Conservation (phyloP, 2,113 vertebrate genomes). For the zebrafish (Danio rerio) region GRCz12tu NC_133182.1:57364001-57364500, state of each 20-base stretch:
- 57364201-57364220: conserved; percentile 34
- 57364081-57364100: conserved; percentile 35
- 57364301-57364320: conserved; percentile 37
- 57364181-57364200: neutral
- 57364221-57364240: conserved; percentile 7
- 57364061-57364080: conserved; percentile 51
- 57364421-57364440: conserved; percentile 8
- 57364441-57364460: neutral
- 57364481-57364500: neutral
- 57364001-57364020: neutral
- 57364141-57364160: conserved; percentile 9
- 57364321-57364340: conserved; percentile 32
- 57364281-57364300: conserved; percentile 22
- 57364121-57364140: neutral
- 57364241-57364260: neutral
- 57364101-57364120: neutral
- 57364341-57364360: conserved; percentile 28
- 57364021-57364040: conserved; percentile 33
- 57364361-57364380: conserved; percentile 14
- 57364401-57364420: conserved; percentile 4
- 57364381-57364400: neutral
- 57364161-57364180: neutral
- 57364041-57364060: conserved; percentile 49
- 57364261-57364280: neutral
- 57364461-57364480: neutral